Percentiles rank a stretch among this genome's conserved stretches.
phyloP scores from a whole-genome alignment of 2,888 invertebrate genomes.

The Mythimna ferrago region DNA sequence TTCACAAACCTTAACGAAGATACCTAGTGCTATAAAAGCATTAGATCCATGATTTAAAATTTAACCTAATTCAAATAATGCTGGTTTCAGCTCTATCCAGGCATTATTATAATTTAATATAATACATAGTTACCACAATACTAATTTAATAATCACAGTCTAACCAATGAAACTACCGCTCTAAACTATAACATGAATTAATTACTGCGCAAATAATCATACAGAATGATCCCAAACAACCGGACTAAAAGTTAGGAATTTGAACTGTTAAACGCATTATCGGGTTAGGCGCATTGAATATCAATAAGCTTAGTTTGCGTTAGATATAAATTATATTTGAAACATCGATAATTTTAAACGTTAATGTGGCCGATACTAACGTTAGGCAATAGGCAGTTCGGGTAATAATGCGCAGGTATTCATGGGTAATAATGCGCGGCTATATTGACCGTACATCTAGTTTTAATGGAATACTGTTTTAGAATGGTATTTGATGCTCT shows the following conservation, averaged over 20 bases:
- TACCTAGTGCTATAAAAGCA: not conserved
- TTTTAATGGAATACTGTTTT: constrained; percentile 7
- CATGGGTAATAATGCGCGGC: constrained; percentile 13
- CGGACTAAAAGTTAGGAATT: constrained; percentile 44
- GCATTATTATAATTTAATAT: not conserved
- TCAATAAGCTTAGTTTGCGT: constrained; percentile 34
- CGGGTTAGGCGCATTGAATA: constrained; percentile 56
- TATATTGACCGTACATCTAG: constrained; percentile 18
- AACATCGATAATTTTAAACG: constrained; percentile 56
- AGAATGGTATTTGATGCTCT: too few relatives aligned
- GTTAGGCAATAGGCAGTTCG: constrained; percentile 5
- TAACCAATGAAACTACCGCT: constrained; percentile 16
- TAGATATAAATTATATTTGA: constrained; percentile 59
- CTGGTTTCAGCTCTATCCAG: not conserved
- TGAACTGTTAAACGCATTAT: constrained; percentile 51
- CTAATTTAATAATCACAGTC: constrained; percentile 33
- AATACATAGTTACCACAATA: not conserved
- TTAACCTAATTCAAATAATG: constrained; percentile 2
- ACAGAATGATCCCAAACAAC: constrained; percentile 37
- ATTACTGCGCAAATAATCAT: constrained; percentile 37
- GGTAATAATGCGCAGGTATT: constrained; percentile 9
- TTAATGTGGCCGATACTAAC: constrained; percentile 40
- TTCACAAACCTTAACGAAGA: too few relatives aligned
- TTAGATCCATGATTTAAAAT: not conserved
- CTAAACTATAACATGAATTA: constrained; percentile 30